A percentile compares a stretch with the other conserved stretches of the same genome.
Conservation (phyloP, 2,888 invertebrate genomes). For the Clistopyga incitator region DNA sequence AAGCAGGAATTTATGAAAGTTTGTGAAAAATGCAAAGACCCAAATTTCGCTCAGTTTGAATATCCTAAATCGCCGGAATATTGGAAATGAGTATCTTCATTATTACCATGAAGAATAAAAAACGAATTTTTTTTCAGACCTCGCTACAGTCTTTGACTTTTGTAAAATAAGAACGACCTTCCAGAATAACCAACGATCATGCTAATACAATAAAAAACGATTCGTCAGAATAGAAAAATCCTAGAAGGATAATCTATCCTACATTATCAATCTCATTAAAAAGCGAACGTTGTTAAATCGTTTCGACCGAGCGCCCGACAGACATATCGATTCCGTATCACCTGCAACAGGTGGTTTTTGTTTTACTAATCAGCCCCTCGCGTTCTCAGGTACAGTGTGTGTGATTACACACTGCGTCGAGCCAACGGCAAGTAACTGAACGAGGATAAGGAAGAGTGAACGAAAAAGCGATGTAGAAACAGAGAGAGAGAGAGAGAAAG, state of each 20-base stretch:
- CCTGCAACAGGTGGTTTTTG: constrained; percentile 80
- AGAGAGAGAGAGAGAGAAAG: constrained; percentile 7
- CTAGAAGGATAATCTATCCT: no score
- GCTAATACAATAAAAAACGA: not conserved
- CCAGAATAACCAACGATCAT: not conserved
- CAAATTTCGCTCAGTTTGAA: no score
- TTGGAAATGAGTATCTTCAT: no score
- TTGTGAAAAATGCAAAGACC: no score
- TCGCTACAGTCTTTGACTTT: no score
- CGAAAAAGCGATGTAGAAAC: not conserved
- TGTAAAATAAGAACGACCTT: no score
- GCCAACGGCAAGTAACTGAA: not conserved
- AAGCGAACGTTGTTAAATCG: constrained; percentile 38
- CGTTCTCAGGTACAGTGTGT: constrained; percentile 22
- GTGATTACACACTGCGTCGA: constrained; percentile 13
- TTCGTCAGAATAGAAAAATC: not conserved
- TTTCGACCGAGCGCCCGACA: not conserved
- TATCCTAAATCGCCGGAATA: no score
- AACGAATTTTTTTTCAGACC: no score
- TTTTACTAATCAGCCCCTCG: constrained; percentile 72
- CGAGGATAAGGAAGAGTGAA: not conserved
- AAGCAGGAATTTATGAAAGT: no score
- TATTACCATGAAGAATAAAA: no score
- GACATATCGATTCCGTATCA: constrained; percentile 68
- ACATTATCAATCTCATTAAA: not conserved